Evolutionary conservation across 2,797 vertebrate genomes (phyloP).

Genomic region (Platyrinchus mystaceus): DNA sequence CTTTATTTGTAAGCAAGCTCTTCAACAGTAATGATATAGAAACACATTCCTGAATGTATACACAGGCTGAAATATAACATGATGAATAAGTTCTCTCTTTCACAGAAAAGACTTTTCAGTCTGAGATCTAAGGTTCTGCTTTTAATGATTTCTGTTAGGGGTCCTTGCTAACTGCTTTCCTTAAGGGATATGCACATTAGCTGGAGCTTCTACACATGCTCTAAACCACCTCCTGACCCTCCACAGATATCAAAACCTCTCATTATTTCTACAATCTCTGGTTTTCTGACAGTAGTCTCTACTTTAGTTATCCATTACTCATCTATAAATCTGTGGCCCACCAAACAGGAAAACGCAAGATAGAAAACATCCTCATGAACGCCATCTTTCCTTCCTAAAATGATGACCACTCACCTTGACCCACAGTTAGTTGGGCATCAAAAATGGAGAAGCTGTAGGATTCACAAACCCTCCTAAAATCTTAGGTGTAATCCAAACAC

Average conservation of each 20-base stretch:
- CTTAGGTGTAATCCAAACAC: not conserved
- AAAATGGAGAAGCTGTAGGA: not conserved
- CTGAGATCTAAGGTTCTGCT: not conserved
- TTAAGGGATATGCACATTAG: not conserved
- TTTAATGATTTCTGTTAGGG: not conserved
- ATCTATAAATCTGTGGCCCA: not conserved
- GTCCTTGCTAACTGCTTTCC: not conserved
- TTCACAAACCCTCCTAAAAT: not conserved
- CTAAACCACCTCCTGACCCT: not conserved
- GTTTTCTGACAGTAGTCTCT: not conserved
- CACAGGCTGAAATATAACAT: not conserved
- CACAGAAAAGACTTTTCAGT: not conserved
- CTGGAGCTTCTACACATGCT: not conserved
- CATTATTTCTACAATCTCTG: not conserved
- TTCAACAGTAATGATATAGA: not conserved
- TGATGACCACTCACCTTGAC: not conserved
- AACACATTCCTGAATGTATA: not conserved
- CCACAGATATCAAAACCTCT: not conserved
- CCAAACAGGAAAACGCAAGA: not conserved
- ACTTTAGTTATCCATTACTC: not conserved
- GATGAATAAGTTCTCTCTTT: not conserved
- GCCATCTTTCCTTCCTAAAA: not conserved
- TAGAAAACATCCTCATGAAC: not conserved
- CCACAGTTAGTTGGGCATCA: not conserved
- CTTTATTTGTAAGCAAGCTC: not conserved